These are phyloP conservation scores for Periophthalmus modestus DNA, from an alignment of 2,113 vertebrate genomes.

Conservation along the genomic window DNA sequence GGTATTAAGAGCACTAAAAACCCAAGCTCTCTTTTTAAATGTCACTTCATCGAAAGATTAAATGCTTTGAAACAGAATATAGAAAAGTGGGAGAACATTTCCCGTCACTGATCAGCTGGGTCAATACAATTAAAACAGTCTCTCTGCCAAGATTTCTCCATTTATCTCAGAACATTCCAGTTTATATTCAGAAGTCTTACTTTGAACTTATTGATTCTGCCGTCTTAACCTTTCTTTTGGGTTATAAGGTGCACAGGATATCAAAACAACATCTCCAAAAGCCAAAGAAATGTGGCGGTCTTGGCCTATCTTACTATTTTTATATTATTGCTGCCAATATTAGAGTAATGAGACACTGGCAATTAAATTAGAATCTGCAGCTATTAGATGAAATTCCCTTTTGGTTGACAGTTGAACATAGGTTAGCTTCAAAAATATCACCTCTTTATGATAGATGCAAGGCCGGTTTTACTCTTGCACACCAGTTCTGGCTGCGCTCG, in stretches of 20 bases:
- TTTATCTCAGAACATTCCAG: background rate
- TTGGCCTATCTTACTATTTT: no score
- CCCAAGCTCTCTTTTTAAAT: background rate
- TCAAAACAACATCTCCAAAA: background rate
- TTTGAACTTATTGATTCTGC: background rate
- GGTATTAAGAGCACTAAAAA: background rate
- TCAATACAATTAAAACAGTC: background rate
- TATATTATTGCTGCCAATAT: no score
- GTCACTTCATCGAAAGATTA: background rate
- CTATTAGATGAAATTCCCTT: no score
- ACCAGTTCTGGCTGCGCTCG: background rate
- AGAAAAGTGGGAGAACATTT: background rate
- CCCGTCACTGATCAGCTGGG: background rate
- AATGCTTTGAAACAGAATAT: background rate
- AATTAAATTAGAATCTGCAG: no score
- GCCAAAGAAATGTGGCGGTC: no score
- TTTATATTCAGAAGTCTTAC: background rate
- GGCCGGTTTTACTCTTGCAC: no score
- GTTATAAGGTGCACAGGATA: background rate
- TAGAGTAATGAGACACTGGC: no score
- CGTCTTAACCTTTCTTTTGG: background rate
- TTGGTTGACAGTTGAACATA: no score
- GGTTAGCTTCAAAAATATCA: no score
- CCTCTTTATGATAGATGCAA: no score
- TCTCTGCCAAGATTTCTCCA: background rate